Evolutionary conservation across 2,797 vertebrate species (phyloP).

Genomic region (Coluber constrictor): DNA sequence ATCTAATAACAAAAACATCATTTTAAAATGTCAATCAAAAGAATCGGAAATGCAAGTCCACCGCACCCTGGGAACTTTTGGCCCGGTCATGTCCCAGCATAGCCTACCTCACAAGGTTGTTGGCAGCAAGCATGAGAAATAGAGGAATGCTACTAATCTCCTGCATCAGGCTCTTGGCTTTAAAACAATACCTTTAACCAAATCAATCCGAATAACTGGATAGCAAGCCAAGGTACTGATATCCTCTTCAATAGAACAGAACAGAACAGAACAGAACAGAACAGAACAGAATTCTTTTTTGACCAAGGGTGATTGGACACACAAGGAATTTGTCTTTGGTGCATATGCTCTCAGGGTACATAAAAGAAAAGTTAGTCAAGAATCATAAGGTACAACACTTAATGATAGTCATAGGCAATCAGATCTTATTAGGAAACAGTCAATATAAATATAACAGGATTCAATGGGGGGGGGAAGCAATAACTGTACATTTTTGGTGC

Average conservation of each 20-base stretch:
- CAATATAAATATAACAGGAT: neutral
- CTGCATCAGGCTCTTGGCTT: neutral
- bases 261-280: too few species aligned
- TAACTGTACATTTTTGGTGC: neutral
- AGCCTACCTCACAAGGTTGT: neutral
- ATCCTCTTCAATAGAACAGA: neutral
- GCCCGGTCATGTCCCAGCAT: accelerated
- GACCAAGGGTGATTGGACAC: too few species aligned
- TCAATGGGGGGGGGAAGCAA: neutral
- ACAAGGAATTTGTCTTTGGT: too few species aligned
- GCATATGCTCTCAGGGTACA: too few species aligned
- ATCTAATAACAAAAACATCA: neutral
- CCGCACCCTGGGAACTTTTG: neutral
- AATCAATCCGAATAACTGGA: neutral
- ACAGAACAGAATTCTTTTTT: too few species aligned
- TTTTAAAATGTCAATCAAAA: neutral
- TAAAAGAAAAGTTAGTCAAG: too few species aligned
- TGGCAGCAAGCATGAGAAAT: neutral
- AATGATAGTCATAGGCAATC: too few species aligned
- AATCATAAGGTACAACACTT: too few species aligned
- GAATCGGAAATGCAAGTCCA: neutral
- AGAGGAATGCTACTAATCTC: neutral
- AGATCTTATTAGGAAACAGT: too few species aligned
- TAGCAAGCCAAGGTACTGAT: neutral
- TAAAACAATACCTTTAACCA: neutral